Base-by-base conservation (phyloP, 2,888 invertebrate genomes). In the Spisula subtruncata region DNA sequence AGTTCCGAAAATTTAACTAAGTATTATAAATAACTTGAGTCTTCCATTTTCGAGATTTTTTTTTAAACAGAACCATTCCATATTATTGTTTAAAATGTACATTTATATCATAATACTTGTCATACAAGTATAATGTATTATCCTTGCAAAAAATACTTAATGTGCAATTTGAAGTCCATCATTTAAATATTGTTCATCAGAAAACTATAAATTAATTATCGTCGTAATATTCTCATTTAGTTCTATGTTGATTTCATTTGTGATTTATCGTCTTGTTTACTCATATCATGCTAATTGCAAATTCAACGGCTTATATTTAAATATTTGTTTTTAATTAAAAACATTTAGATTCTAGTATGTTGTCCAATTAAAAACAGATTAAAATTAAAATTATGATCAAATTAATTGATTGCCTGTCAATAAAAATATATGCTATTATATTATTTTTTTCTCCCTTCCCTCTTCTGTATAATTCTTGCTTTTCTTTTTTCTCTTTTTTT, bases 261-360 rank as follows among this genome's bases (percentile, higher is more conserved):
- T 75, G 35, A 75, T 75, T 75, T 1, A 75, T 75, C 32, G 35
- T 35, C 32, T 75, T 75, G 75, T 75, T 75, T 75, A 75, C 75
- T 18, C 2, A 5, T 41, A 12, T 75, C 18, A 75, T 75, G 75
- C 25, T 75, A 10, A 75, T 75, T 35, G 75, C 12, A 18, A 32
- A 75, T 75, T 75, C 75, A 32, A 75, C 41, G 14, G 1, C 60
- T 66, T 66, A 25, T 66, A 25, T 66, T 0, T 66, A 25, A n/a
- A 66, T 66, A 51, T 66, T 66, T 66, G 56, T 66, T 66, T 25
- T 25, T 66, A 66, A 25, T 66, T 66, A 51, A 51, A 51, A 51
- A 41, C 41, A 41, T 8, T 5, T n/a, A n/a, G n/a, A n/a, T n/a
- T n/a, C n/a, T n/a, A 10, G 51, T 66, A 66, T 41, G 41, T 66